Base-by-base conservation (phyloP, 2,888 invertebrate genomes). In the Tenthredo notha region DNA sequence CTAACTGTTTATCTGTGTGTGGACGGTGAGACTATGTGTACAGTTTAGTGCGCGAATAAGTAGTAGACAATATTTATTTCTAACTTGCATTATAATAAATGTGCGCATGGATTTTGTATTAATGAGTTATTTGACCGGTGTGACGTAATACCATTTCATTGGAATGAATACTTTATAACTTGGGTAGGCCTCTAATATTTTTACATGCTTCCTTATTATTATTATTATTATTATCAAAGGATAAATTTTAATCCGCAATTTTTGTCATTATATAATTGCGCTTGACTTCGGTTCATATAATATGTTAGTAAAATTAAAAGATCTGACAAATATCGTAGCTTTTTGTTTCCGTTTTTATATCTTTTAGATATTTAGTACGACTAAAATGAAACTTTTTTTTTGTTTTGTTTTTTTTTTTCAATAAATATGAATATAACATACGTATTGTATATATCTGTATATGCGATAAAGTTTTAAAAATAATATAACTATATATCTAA, bases 11-110 rank as follows among this genome's bases (percentile, higher is more conserved):
- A n/a, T 37, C 6, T 61, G 37, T 80, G 29, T 40, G 18, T 80
- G 80, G 80, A 80, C 61, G 80, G 80, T 25, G 61, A 61, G 80
- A 80, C 54, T 77, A 77, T 74, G 77, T 21, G 10, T 29, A 61
- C 12, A 80, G 2, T 61, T 15, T 37, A 25, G 80, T 80, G 80
- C 61, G 29, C 61, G 29, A 80, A 0, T 61, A 37, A 80, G 77
- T n/a, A 61, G 61, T 10, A 40, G 37, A 43, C 43, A 18, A 74
- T 43, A 67, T 67, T 77, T 80, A 5, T 29, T 29, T 80, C 40
- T 33, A 40, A 80, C 25, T 80, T 80, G 25, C 15, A 54, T 61
- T 58, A 50, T 15, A 54, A 77, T 77, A 33, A 58, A 40, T 61
- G 37, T 61, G 25, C 80, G n/a, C n/a, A 33, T 54, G 37, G 29